These are phyloP conservation scores for Labeo rohita DNA, from an alignment of 2,113 vertebrate genomes.

Conservation along the genomic window DNA sequence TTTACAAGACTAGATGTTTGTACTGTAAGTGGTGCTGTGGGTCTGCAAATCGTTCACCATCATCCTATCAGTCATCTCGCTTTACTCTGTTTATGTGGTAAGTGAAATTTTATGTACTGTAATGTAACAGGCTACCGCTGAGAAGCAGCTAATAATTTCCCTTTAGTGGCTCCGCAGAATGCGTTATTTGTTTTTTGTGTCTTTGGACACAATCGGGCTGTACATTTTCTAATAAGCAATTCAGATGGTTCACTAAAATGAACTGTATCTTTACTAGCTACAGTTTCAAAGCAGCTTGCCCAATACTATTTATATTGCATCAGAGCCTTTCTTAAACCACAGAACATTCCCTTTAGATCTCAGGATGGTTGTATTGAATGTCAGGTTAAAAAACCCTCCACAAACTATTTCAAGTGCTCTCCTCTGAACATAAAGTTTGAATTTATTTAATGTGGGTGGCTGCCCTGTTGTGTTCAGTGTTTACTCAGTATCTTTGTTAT, in stretches of 20 bases:
- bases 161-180: too few species aligned
- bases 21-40: too few species aligned
- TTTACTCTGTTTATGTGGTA: too few species aligned
- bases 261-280: not conserved
- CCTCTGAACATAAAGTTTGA: constrained; percentile 22
- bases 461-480: constrained; percentile 13
- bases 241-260: not conserved
- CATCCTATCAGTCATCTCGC: too few species aligned
- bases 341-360: not conserved
- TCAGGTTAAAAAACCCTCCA: not conserved
- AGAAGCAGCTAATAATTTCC: too few species aligned
- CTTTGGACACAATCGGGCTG: too few species aligned
- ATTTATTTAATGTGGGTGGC: constrained; percentile 30
- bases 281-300: constrained; percentile 3
- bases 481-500: constrained; percentile 28
- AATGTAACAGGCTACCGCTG: too few species aligned
- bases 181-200: too few species aligned
- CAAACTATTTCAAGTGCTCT: constrained; percentile 7
- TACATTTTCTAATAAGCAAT: not conserved
- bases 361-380: constrained; percentile 4
- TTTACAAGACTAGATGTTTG: too few species aligned
- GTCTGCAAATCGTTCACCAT: too few species aligned
- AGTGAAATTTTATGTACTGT: too few species aligned
- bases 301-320: not conserved
- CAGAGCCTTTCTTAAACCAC: constrained; percentile 1